Evolutionary conservation across 1,140 invertebrate genomes (phyloP).

Genomic region (Zaprionus taronus): DNA sequence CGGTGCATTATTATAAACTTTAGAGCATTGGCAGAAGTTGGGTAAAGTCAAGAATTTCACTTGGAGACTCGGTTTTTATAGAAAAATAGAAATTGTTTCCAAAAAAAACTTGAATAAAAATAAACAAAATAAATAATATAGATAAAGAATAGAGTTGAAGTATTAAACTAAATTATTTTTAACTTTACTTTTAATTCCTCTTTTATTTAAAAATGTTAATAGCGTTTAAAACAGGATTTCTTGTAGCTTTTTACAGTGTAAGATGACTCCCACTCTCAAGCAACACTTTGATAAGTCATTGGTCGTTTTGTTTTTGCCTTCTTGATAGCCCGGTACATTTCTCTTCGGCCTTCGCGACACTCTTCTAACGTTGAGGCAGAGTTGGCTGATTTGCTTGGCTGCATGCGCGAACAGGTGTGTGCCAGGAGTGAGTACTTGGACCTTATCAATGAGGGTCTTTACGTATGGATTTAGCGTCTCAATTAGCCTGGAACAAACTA

Average conservation of each 20-base stretch:
- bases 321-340: conserved; percentile 66
- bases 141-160: no score
- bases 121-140: no score
- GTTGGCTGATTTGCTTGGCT: neutral
- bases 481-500: conserved; percentile 23
- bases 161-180: neutral
- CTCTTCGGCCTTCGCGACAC: conserved; percentile 51
- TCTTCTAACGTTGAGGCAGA: neutral
- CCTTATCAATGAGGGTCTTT: conserved; percentile 56
- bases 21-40: neutral
- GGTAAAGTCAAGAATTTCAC: no score
- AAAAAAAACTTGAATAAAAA: no score
- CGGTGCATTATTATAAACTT: neutral
- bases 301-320: conserved; percentile 1
- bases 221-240: neutral
- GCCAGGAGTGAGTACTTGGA: conserved; percentile 15
- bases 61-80: no score
- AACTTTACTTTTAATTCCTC: no score
- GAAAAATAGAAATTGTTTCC: no score
- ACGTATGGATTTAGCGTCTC: conserved; percentile 50
- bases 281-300: conserved; percentile 36
- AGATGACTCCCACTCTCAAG: conserved; percentile 4
- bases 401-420: conserved; percentile 65
- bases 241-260: conserved; percentile 29
- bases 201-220: fast-evolving